Evolutionary conservation across 2,888 invertebrate genomes (phyloP), one percentile per base, ranked within the genome.

Genomic region (Reticulitermes lucifugus): DNA sequence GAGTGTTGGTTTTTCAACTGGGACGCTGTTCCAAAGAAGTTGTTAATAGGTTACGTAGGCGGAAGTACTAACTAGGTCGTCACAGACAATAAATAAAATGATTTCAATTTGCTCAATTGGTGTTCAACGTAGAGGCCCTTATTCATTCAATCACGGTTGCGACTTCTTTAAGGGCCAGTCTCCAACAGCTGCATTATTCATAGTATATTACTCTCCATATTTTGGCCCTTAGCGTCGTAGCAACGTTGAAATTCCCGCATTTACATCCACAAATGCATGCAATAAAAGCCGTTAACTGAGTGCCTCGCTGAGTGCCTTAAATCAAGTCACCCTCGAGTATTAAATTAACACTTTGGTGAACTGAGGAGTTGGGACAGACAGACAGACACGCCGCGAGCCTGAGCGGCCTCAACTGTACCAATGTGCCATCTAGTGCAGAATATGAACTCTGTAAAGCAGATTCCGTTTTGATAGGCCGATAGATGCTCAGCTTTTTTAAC

Each of bases 301-400:
- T 60, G 18, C 60, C 6, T 35, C 35, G 35, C 35, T 35, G 35
- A 35, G 29, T 29, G 71, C 35, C n/a, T 71, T 71, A 71, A 71
- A 7, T 71, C 71, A 21, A 60, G 21, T 60, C 60, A 21, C 35
- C 71, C 35, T 25, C 7, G 71, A 29, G 71, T 29, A 71, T 71
- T 71, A 29, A 71, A 71, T 71, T 71, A 71, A 71, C 71, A 71
- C 71, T 71, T 71, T 71, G 29, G 29, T 18, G 71, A 35, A 35
- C 35, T 35, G 35, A 35, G 35, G 35, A 35, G n/a, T 25, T n/a
- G 35, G 25, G 71, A 18, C 46, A 35, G 35, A 35, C 35, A 12
- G 46, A 46, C 46, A 46, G 46, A 46, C 46, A 3, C 35, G 46
- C 46, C 9, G 9, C 46, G 4, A 12, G 46, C 46, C 12, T 7